Conservation (phyloP, 2,113 vertebrate genomes). For the Callipepla squamata region DNA sequence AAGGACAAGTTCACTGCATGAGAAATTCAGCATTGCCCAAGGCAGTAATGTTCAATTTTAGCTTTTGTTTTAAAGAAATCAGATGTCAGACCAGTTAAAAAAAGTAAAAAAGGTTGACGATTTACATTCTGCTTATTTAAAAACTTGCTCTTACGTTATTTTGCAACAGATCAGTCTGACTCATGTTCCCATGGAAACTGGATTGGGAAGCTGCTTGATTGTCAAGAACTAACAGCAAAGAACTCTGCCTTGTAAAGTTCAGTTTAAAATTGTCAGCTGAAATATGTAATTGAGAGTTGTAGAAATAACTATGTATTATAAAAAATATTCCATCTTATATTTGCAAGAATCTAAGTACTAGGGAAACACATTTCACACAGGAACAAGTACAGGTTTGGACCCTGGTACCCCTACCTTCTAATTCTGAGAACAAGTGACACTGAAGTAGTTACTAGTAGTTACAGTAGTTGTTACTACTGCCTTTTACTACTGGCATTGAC, state of each 20-base stretch:
- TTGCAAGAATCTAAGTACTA: not conserved
- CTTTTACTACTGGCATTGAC: not conserved
- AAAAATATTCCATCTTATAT: not conserved
- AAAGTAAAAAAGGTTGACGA: not conserved
- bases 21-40: not conserved
- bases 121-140: slow-evolving; percentile 65
- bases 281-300: not conserved
- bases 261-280: not conserved
- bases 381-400: not conserved
- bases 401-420: not conserved
- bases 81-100: slow-evolving; percentile 16
- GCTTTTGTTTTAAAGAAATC: slow-evolving; percentile 46
- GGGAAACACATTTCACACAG: not conserved
- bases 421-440: not conserved
- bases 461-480: not conserved
- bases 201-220: slow-evolving; percentile 29
- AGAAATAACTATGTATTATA: not conserved
- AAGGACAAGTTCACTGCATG: not conserved
- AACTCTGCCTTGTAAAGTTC: slow-evolving; percentile 28
- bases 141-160: slow-evolving; percentile 56
- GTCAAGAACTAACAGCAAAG: slow-evolving; percentile 36
- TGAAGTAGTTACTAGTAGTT: no score
- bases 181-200: slow-evolving; percentile 72
- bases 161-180: slow-evolving; percentile 19
- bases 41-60: not conserved